phyloP scores from a whole-genome alignment of 2,888 invertebrate species.

The Syrista parreyssii region DNA sequence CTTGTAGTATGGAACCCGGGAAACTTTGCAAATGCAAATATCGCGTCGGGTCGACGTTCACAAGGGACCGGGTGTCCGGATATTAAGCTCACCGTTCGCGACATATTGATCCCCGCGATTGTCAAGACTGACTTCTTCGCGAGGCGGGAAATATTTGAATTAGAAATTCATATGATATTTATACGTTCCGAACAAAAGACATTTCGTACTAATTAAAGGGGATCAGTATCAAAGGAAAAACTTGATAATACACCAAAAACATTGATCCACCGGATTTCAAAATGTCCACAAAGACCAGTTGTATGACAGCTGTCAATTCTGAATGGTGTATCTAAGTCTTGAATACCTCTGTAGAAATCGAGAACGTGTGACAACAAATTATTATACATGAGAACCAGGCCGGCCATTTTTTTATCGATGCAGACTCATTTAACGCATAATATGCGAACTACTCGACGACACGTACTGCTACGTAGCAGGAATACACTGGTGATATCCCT shows the following conservation, averaged over 20 bases:
- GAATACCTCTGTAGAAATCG: neutral
- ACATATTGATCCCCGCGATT: constrained; percentile 1
- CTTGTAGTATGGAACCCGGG: neutral
- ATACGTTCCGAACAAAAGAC: neutral
- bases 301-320: too few species aligned
- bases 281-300: too few species aligned
- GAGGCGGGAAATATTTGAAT: neutral
- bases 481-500: neutral
- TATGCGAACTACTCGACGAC: neutral
- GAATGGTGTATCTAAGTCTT: too few species aligned
- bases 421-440: neutral
- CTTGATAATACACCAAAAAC: neutral
- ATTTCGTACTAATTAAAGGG: neutral
- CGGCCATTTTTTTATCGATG: neutral
- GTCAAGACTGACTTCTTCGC: neutral
- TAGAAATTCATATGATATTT: neutral
- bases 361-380: neutral
- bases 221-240: neutral
- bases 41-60: neutral
- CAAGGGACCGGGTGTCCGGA: neutral
- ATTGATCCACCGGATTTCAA: too few species aligned
- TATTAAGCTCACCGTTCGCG: neutral
- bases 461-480: neutral
- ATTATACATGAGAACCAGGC: neutral
- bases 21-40: constrained; percentile 14